Percentiles rank a stretch among this genome's conserved stretches.
Conservation (phyloP, 2,888 invertebrate species). For the Volucella bombylans region DNA sequence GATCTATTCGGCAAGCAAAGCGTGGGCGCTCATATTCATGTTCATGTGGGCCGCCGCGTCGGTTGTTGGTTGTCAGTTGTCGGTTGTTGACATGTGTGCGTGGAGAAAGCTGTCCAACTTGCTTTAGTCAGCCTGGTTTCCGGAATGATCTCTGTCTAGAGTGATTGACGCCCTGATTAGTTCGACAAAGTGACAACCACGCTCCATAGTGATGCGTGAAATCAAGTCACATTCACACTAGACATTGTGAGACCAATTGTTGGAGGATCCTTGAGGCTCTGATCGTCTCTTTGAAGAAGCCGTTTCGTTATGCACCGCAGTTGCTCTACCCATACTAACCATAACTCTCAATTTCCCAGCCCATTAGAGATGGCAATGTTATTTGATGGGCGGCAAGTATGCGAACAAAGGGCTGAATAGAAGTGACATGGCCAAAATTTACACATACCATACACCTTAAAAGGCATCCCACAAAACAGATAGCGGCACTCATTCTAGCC, state of each 20-base stretch:
- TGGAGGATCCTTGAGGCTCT: conserved; percentile 40
- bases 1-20: conserved; percentile 29
- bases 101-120: conserved; percentile 61
- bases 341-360: conserved; percentile 69
- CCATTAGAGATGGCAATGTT: conserved; percentile 61
- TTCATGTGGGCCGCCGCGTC: conserved; percentile 32
- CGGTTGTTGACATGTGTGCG: neutral
- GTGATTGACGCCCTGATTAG: conserved; percentile 52
- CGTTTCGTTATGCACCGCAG: conserved; percentile 71
- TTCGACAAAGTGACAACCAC: conserved; percentile 43
- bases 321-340: conserved; percentile 63
- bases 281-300: conserved; percentile 66
- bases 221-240: conserved; percentile 62
- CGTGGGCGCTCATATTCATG: conserved; percentile 49
- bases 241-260: conserved; percentile 67
- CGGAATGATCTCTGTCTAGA: conserved; percentile 46
- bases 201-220: conserved; percentile 59
- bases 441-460: conserved; percentile 43
- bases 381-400: conserved; percentile 70
- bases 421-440: conserved; percentile 74
- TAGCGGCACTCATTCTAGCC: conserved; percentile 53
- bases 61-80: neutral
- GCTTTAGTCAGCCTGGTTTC: conserved; percentile 46
- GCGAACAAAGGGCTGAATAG: conserved; percentile 68
- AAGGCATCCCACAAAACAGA: conserved; percentile 54